Conservation (phyloP, 2,113 vertebrate genomes). For the Odocoileus hemionus region DNA sequence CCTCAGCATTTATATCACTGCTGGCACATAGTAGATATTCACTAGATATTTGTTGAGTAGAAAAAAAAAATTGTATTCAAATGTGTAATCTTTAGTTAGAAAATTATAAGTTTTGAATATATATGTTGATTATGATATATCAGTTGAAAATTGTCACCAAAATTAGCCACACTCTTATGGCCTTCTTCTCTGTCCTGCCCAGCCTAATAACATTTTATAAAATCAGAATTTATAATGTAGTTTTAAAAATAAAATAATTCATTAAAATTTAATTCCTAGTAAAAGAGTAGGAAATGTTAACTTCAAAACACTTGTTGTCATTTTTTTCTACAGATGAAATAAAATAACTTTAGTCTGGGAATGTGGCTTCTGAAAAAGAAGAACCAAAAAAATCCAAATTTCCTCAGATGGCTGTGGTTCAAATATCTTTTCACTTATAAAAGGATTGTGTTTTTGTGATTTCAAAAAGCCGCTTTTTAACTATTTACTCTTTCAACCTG, state of each 20-base stretch:
- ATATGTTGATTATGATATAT: background rate
- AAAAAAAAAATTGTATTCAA: background rate
- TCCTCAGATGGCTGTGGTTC: background rate
- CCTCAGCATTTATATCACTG: background rate
- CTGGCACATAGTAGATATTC: background rate
- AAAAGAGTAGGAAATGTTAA: background rate
- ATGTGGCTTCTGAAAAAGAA: background rate
- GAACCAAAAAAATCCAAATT: background rate
- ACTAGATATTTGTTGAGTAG: background rate
- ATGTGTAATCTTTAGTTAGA: background rate
- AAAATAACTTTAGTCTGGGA: background rate
- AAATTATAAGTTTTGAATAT: background rate
- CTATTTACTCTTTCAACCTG: background rate
- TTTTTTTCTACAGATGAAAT: background rate
- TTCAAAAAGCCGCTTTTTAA: background rate
- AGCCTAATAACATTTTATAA: background rate
- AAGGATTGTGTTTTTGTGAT: background rate
- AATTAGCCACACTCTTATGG: background rate
- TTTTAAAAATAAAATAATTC: constrained; percentile 3
- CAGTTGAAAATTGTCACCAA: background rate
- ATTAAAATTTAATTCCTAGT: background rate
- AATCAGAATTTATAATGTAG: background rate
- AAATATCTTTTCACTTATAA: background rate
- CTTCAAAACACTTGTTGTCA: background rate
- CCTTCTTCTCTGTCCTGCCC: background rate